Base-by-base conservation (phyloP, 92 coral and sea anemone genomes). In the Micromussa lordhowensis region DNA sequence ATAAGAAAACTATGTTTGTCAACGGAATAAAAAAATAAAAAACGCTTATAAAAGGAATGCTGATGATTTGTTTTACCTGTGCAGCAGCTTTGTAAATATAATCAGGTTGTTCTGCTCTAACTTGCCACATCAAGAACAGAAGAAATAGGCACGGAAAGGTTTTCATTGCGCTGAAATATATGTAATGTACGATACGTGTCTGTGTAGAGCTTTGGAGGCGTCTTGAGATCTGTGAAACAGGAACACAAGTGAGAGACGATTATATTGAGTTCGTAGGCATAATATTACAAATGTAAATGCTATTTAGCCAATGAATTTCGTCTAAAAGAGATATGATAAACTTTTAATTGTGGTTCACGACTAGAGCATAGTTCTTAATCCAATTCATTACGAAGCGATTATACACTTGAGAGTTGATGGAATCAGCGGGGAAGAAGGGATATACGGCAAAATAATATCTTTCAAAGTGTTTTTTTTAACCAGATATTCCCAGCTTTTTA, bases 21-120 rank as follows among this genome's bases (percentile, higher is more conserved):
- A 44, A 4, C n/a, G n/a, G n/a, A n/a, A n/a, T n/a, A 40, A 40
- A 40, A 44, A 61, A 22, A 11, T 22, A 61, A 61, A 61, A 22
- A 5, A 24, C 1, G 15, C 63, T 57, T 1, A 57, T 15, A 57
- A 57, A 1, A 1, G 22, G 4, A 57, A 54, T 54, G 14, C 58
- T 1, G 18, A 57, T 9, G 0, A 19, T 54, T 12, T 54, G 4
- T 19, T 61, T 72, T 18, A 73, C 78, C 78, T 73, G 78, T 21
- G 78, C 78, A 0, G 54, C 78, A 14, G 78, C 78, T 34, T 73
- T 73, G 53, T 73, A 73, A 35, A 73, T 73, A n/a, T 34, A 73
- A 73, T 73, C 78, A 35, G 49, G 71, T 26, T 36, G 21, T 17
- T 73, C 6, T 19, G 78, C 49, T 36, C 26, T 73, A 21, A 32